Evolutionary conservation across 2,888 invertebrate genomes (phyloP).

Genomic region (Cremastinae sp.): DNA sequence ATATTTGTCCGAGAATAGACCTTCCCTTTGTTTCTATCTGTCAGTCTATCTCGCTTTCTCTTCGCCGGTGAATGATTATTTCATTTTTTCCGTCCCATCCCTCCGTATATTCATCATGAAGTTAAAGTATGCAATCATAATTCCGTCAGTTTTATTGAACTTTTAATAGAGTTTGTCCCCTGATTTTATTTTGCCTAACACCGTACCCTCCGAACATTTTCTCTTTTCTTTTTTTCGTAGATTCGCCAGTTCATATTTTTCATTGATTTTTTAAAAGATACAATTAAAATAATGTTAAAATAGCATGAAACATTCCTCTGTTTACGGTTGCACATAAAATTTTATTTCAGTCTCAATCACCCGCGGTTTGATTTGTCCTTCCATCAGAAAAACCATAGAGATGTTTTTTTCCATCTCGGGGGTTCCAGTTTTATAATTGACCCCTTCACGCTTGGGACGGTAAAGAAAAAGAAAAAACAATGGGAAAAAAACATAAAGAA

Average conservation of each 20-base stretch:
- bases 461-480: constrained; percentile 31
- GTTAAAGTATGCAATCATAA: constrained; percentile 69
- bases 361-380: neutral
- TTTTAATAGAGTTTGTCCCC: constrained; percentile 70
- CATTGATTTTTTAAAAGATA: constrained; percentile 23
- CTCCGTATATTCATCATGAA: constrained; percentile 26
- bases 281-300: neutral
- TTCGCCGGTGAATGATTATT: constrained; percentile 23
- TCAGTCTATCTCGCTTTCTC: neutral
- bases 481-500: constrained; percentile 19
- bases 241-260: neutral
- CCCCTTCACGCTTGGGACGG: constrained; percentile 3
- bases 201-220: constrained; percentile 44
- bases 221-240: constrained; percentile 60
- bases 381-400: neutral
- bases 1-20: constrained; percentile 41
- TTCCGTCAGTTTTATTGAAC: constrained; percentile 67
- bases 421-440: constrained; percentile 24
- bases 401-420: neutral
- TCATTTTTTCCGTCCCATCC: neutral
- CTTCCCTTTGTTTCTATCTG: constrained; percentile 5
- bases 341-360: neutral
- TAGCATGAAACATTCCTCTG: neutral
- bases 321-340: neutral
- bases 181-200: constrained; percentile 68